Conservation (phyloP, 2,888 invertebrate genomes). For the Epsilonema sp. region DNA sequence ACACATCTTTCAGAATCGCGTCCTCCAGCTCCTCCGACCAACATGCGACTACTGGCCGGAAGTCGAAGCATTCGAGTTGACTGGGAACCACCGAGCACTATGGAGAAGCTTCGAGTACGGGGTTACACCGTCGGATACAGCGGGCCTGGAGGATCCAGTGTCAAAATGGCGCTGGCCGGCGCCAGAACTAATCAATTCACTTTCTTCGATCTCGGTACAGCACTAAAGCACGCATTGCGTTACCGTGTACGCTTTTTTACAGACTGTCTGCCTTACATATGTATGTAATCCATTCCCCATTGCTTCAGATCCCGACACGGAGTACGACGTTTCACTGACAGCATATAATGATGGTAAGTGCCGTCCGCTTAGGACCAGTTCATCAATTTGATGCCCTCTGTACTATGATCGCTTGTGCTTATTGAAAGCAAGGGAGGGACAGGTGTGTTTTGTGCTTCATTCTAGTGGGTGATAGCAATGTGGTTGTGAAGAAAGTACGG, state of each 20-base stretch:
- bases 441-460: too few relatives aligned
- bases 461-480: constrained; percentile 1
- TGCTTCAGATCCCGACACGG: constrained; percentile 6
- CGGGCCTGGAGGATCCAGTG: not conserved
- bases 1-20: too few relatives aligned
- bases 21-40: not conserved
- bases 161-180: not conserved
- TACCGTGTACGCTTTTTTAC: too few relatives aligned
- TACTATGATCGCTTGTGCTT: too few relatives aligned
- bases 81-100: constrained; percentile 3
- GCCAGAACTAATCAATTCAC: not conserved
- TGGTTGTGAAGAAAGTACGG: not conserved
- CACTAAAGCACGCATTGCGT: too few relatives aligned
- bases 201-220: not conserved
- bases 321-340: not conserved
- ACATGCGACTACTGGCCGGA: not conserved
- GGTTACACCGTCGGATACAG: constrained; percentile 6
- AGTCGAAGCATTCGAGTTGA: not conserved
- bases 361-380: too few relatives aligned
- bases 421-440: too few relatives aligned
- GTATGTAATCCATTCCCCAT: too few relatives aligned
- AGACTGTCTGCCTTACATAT: too few relatives aligned
- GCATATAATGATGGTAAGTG: constrained; percentile 7
- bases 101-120: constrained; percentile 1
- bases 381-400: too few relatives aligned